Percentiles rank a stretch among this genome's conserved stretches.
These are phyloP conservation scores for Drosophila atroscutellata DNA, from an alignment of 2,888 invertebrate species.

Conservation along the genomic window DNA sequence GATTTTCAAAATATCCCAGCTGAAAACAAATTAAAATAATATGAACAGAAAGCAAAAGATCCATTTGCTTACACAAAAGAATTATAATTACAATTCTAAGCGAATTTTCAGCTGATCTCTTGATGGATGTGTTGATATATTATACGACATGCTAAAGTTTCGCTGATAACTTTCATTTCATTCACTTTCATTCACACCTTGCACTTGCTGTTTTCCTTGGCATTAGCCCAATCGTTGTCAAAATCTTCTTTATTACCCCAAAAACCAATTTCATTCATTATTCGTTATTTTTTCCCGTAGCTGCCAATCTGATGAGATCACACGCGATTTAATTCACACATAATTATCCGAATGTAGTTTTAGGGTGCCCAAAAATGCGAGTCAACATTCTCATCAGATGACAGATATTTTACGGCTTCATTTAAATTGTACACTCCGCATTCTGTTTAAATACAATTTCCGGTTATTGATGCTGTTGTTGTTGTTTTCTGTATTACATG, in stretches of 20 bases:
- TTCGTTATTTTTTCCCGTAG: conserved; percentile 8
- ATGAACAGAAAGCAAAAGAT: conserved; percentile 64
- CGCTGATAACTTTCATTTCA: conserved; percentile 71
- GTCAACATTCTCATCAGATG: conserved; percentile 26
- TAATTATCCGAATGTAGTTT: conserved; percentile 17
- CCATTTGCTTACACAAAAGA: conserved; percentile 69
- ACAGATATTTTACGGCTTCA: conserved; percentile 27
- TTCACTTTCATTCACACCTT: conserved; percentile 75
- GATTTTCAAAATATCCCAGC: conserved; percentile 32
- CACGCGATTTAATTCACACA: conserved; percentile 25
- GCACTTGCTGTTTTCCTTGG: conserved; percentile 19
- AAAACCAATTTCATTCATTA: conserved; percentile 38
- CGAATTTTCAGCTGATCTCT: conserved; percentile 38
- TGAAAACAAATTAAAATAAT: conserved; percentile 43
- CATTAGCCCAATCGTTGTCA: conserved; percentile 53
- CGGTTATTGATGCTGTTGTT: conserved; percentile 46
- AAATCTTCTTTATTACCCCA: conserved; percentile 45
- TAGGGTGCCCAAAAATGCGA: conserved; percentile 19
- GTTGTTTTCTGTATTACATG: conserved; percentile 22
- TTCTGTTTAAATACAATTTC: conserved; percentile 67
- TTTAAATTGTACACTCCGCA: conserved; percentile 56
- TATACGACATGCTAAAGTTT: conserved; percentile 36
- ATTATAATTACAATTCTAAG: conserved; percentile 74
- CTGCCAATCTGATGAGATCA: conserved; percentile 57
- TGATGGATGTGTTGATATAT: conserved; percentile 39